These are phyloP conservation scores for Castor canadensis DNA, from an alignment of 2,113 vertebrate genomes.

Conservation along the genomic window DNA sequence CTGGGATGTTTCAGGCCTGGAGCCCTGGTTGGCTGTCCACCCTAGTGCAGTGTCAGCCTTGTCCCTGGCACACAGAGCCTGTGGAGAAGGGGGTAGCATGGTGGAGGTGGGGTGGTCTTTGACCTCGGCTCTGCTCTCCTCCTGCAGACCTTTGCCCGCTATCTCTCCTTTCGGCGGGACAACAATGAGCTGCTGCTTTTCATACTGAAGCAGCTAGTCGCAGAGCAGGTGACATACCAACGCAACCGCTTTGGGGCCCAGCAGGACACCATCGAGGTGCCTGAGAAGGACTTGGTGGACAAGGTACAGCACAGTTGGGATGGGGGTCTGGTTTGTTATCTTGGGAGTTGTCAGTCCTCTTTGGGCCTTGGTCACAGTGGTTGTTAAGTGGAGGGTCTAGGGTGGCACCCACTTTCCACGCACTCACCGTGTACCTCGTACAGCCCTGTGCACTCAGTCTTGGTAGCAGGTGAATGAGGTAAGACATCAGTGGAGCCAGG, in stretches of 20 bases:
- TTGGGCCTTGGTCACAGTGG: not conserved
- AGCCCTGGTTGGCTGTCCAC: not conserved
- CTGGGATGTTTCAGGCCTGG: not conserved
- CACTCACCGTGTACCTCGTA: not conserved
- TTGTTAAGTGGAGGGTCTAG: not conserved
- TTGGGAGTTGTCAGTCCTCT: too few relatives aligned
- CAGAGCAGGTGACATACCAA: conserved; percentile 95
- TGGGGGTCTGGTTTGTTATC: not conserved
- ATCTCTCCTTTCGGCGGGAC: conserved; percentile 95
- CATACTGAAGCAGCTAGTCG: conserved; percentile 96
- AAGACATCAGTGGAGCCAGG: not conserved
- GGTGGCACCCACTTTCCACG: not conserved
- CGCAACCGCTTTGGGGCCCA: conserved; percentile 95
- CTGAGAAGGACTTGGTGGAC: conserved; percentile 95
- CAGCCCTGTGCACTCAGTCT: too few relatives aligned
- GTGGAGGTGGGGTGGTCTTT: rapidly evolving
- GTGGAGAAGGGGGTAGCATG: not conserved
- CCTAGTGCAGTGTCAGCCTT: not conserved
- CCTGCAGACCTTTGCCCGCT: conserved; percentile 93
- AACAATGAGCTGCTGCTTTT: conserved; percentile 98
- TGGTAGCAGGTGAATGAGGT: not conserved
- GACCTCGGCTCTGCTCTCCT: not conserved
- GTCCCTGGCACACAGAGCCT: not conserved
- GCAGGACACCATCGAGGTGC: conserved; percentile 92
- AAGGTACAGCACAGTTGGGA: conserved; percentile 84